Conservation (phyloP, 1,140 invertebrate genomes). For the Anthonomus grandis region DNA sequence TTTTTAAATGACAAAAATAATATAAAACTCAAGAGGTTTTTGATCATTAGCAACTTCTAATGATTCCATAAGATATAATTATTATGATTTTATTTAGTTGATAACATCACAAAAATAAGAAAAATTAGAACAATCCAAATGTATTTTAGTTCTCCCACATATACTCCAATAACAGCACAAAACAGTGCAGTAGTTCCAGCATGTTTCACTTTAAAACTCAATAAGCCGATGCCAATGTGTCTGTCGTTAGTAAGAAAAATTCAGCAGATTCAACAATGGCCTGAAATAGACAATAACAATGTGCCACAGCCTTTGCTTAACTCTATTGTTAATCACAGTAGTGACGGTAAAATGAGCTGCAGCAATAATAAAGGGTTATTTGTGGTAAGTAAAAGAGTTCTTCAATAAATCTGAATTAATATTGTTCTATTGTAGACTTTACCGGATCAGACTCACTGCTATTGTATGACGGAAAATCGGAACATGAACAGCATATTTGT, state of each 20-base stretch:
- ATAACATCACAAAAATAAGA: background rate
- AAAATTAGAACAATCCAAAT: background rate
- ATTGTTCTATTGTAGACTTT: conserved; percentile 63
- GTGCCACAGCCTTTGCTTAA: conserved; percentile 67
- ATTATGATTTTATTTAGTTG: background rate
- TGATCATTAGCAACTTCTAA: no score
- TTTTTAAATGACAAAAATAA: no score
- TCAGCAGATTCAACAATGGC: conserved; percentile 67
- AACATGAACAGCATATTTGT: conserved; percentile 79
- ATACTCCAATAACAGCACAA: conserved; percentile 69
- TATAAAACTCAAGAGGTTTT: no score
- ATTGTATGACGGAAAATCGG: conserved; percentile 82
- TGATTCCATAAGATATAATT: no score
- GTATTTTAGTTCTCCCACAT: conserved; percentile 66
- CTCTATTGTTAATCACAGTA: conserved; percentile 70
- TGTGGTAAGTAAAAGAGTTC: conserved; percentile 61
- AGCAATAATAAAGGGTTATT: conserved; percentile 70
- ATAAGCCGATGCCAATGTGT: conserved; percentile 83
- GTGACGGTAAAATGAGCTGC: conserved; percentile 65
- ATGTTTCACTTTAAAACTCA: conserved; percentile 83
- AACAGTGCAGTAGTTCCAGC: conserved; percentile 89
- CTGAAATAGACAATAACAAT: conserved; percentile 65
- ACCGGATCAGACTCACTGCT: conserved; percentile 90
- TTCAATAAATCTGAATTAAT: conserved; percentile 1
- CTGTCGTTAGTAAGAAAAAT: conserved; percentile 69